These are phyloP conservation scores for Folsomia candida DNA, from an alignment of 2,888 invertebrate genomes.

Conservation along the genomic window DNA sequence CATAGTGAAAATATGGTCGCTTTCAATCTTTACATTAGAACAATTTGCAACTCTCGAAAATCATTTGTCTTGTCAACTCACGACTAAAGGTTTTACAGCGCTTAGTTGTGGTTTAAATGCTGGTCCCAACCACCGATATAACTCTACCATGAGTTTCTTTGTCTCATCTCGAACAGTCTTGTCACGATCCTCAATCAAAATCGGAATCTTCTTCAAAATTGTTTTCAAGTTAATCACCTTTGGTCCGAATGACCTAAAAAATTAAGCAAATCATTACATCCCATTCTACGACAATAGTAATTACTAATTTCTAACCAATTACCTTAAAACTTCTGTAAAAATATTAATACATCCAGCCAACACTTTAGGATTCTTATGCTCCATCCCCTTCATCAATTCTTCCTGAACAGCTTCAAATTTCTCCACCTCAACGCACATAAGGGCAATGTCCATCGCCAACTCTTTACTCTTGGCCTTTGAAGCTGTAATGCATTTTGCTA, in stretches of 20 bases:
- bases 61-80: constrained; percentile 51
- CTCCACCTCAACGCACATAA: constrained; percentile 95
- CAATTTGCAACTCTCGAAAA: background rate
- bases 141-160: constrained; percentile 84
- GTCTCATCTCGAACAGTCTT: constrained; percentile 88
- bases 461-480: constrained; percentile 89
- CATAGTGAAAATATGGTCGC: background rate
- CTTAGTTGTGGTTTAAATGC: constrained; percentile 82
- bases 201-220: constrained; percentile 80
- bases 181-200: constrained; percentile 84
- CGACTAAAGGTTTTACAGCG: constrained; percentile 81
- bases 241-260: constrained; percentile 76
- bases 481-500: constrained; percentile 88
- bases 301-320: constrained; percentile 40
- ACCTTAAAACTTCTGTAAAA: constrained; percentile 70
- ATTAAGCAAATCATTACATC: constrained; percentile 14
- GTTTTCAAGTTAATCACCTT: constrained; percentile 87
- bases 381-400: constrained; percentile 88
- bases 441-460: constrained; percentile 77
- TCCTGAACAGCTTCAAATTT: constrained; percentile 86
- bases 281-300: background rate
- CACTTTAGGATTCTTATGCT: constrained; percentile 94
- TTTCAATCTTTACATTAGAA: background rate
- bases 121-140: constrained; percentile 84
- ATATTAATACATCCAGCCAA: constrained; percentile 78